Base-by-base conservation (phyloP, 30 jellyfish, hydroid and myxozoan genomes). In the Hydractinia symbiolongicarpus region DNA sequence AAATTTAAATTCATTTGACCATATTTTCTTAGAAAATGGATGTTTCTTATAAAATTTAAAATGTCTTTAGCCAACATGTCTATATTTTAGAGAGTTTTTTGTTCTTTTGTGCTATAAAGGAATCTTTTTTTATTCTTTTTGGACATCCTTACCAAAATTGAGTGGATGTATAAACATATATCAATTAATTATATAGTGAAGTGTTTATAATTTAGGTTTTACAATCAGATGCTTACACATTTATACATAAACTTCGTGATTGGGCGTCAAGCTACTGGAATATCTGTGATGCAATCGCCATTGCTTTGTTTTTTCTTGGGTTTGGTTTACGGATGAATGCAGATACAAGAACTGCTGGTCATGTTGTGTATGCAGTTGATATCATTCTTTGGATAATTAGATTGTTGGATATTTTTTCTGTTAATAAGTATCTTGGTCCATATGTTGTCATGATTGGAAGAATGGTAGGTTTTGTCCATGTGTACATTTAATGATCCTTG, bases 361-460 rank as follows among this genome's bases (percentile, higher is more conserved):
- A 85, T 17, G 87, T 90, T 15, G 76, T 90, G 17, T 83, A 72
- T 15, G 87, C 97, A 3, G 50, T 90, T 7, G 97, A 90, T 66
- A 84, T 90, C 73, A 90, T 84, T 86, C 60, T 90, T 40, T 90
- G 95, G 95, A 85, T 90, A n/a, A 62, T 90, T n/a, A 82, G 97
- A 13, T 61, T 90, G 54, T 77, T 90, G 78, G 97, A 84, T 61
- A 90, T 90, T 8, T 90, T 90, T 74, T 84, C 95, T 13, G 95
- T 90, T 50, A 90, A 90, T 76, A 84, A 77, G 77, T 85, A 90
- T 49, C 93, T 90, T 56, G 97, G 97, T 8, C 97, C 97, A 7
- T 90, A 90, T 66, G 97, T 90, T 58, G 97, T 90, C 85, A 90
- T 90, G 85, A 90, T 90, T 68, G 95, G 97, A 19, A 73, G 89